Evolutionary conservation across 2,113 vertebrate genomes (phyloP), one percentile per base, ranked within the genome.

Genomic region (Sander lucioperca): DNA sequence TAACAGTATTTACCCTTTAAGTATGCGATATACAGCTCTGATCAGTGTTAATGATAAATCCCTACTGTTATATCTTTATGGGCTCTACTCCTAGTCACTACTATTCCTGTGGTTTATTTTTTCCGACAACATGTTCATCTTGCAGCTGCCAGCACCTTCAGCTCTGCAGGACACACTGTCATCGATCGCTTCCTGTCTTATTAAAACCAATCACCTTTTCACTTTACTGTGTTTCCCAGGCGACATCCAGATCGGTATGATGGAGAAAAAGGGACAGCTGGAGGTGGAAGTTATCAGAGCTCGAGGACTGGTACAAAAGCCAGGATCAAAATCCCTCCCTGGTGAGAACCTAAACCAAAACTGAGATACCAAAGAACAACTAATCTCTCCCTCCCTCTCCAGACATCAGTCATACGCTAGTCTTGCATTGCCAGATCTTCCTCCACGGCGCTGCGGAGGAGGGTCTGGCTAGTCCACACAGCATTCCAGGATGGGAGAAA

Each of bases 191-290:
- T 53, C 13, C 25, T 58, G 13, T 45, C 43, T 3, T 16, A 21
- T 48, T 43, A 15, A 33, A 33, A 36, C 39, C 12, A 36, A 27
- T 33, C 36, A n/a, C 63, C 21, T 65, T 19, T 36, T 23, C 27
- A 39, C 14, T 47, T 0, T 0, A 19, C 30, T 65, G 16, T 84
- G 56, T 82, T 78, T 59, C 86, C 51, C 88, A 99, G 98, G 98
- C 80, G 98, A 99, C 87, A 99, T 99, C 87, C 98, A 99, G 88
- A 99, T 99, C 23, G 97, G 97, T 74, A 99, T 99, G 98, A 97
- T 99, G 86, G 98, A 99, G 90, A 99, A 99, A 91, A 99, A 99
- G 86, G 96, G 98, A 18, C 97, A 99, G 39, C 95, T 99, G 92
- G 98, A 99, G 95, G 98, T 99, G 66, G 98, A 99, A 94, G 97